These are phyloP conservation scores for Eilema sororculum DNA, from an alignment of 2,888 invertebrate genomes.

Conservation along the genomic window DNA sequence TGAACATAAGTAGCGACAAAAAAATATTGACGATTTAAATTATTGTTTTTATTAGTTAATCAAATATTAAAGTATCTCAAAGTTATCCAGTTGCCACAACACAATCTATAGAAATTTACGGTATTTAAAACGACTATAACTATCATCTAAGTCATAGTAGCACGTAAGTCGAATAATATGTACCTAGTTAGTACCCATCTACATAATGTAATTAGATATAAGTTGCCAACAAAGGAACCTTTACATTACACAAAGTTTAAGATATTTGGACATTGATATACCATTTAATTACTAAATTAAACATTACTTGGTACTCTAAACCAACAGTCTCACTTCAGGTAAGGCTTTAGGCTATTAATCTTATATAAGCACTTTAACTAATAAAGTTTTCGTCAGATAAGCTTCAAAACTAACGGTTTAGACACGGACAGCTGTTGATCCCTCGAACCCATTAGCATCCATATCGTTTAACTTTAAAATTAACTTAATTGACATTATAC, in stretches of 20 bases:
- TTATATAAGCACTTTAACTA: slow-evolving; percentile 71
- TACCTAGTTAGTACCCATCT: too few species aligned
- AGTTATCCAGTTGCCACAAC: too few species aligned
- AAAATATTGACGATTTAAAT: too few species aligned
- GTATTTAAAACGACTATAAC: too few species aligned
- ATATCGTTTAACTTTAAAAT: slow-evolving; percentile 15
- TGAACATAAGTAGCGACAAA: too few species aligned
- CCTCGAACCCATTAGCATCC: slow-evolving; percentile 32
- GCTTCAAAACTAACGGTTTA: slow-evolving; percentile 68
- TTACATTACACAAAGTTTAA: slow-evolving; percentile 2
- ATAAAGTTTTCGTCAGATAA: slow-evolving; percentile 73
- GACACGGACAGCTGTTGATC: slow-evolving; percentile 69
- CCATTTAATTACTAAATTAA: slow-evolving; percentile 62
- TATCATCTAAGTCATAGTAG: too few species aligned
- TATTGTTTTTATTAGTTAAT: too few species aligned
- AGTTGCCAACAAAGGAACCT: neutral
- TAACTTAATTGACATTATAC: neutral
- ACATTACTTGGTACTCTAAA: slow-evolving; percentile 61
- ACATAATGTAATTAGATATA: too few species aligned
- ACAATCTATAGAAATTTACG: too few species aligned
- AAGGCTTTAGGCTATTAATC: slow-evolving; percentile 67
- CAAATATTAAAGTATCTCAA: too few species aligned
- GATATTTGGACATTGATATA: slow-evolving; percentile 37
- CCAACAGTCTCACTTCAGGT: slow-evolving; percentile 58
- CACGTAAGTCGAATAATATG: too few species aligned